Evolutionary conservation across 1,140 invertebrate genomes (phyloP), one percentile per base, ranked within the genome.

Genomic region (Heliconius hewitsoni): DNA sequence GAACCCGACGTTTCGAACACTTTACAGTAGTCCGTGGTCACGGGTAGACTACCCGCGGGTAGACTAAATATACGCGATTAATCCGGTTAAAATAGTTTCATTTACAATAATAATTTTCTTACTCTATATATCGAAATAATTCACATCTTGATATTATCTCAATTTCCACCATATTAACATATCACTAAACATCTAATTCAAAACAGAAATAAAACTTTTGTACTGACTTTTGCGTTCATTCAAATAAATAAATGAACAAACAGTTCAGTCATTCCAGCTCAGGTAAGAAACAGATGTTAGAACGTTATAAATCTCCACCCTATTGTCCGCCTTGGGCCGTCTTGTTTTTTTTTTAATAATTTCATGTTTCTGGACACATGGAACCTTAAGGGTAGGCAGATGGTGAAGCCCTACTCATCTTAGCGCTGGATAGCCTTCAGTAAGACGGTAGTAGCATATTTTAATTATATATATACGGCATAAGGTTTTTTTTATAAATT

Each of bases 321-420:
- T 74, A 88, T 90, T 90, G 89, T 91, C 86, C 89, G 89, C 60
- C 23, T 66, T 30, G 42, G 83, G 82, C 82, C 60, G 84, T 66
- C 23, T 66, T 81, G 79, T 85, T 90, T 90, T 89, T 85, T 90
- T 89, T 91, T 91, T 91, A 91, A 82, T 84, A 86, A 90, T 90
- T 82, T 76, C 60, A 70, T 66, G n/a, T 74, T 37, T 75, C 86
- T 84, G 90, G 89, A 90, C 89, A 91, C 87, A 90, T 90, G 90
- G 86, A 55, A 66, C 73, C 81, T 50, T 71, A 79, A 52, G 78
- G 60, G 70, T 75, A 78, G 79, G 78, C 89, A 91, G 88, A 90
- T 91, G 89, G 79, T 66, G 84, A 82, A 83, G 60, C 60, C 60
- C 60, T 66, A 66, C 60, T 66, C 3, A 66, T 66, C 60, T 66